Conservation (phyloP, 1,140 invertebrate genomes). For the Harlomillsia oculata region DNA sequence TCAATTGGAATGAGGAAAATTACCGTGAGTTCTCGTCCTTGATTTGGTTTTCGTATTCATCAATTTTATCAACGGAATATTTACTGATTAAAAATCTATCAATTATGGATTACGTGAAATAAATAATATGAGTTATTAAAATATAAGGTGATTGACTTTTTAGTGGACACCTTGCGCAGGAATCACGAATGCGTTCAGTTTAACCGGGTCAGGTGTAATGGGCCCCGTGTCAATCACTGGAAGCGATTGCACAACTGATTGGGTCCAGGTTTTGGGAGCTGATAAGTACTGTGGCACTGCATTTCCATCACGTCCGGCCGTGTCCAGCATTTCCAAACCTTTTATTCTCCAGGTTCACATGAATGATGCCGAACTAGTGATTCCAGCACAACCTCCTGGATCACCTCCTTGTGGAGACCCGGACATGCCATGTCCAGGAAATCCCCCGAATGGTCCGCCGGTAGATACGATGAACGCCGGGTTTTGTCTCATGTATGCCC, state of each 20-base stretch:
- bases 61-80: not conserved
- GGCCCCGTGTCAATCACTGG: no score
- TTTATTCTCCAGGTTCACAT: conserved; percentile 25
- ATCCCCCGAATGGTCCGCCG: no score
- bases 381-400: not conserved
- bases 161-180: conserved; percentile 21
- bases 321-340: conserved; percentile 15
- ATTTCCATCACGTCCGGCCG: conserved; percentile 1
- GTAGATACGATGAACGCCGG: conserved; percentile 7
- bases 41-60: not conserved
- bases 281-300: conserved; percentile 24
- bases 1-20: conserved; percentile 22
- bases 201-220: no score
- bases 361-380: conserved; percentile 1
- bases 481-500: conserved; percentile 7
- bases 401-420: not conserved
- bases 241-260: conserved; percentile 9
- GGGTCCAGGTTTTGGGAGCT: conserved; percentile 17
- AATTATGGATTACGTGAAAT: not conserved
- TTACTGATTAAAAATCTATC: not conserved
- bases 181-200: conserved; percentile 10
- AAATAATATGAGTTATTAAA: not conserved
- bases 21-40: conserved; percentile 4
- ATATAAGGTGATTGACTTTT: not conserved
- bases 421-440: not conserved